Conservation (phyloP, 2,113 vertebrate genomes). For the Peucedramus taeniatus region DNA sequence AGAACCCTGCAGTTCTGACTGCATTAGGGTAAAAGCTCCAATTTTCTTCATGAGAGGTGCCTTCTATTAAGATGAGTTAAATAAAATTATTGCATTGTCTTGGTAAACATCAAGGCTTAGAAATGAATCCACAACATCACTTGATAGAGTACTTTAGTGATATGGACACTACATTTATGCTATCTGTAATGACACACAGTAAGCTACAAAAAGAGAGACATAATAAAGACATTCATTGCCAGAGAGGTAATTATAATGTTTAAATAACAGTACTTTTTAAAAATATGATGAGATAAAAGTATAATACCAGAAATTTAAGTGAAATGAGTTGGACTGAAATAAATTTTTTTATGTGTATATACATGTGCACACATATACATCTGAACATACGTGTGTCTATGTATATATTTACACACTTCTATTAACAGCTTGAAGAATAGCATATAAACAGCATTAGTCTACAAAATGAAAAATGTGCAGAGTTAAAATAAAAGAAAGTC, state of each 20-base stretch:
- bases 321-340: neutral
- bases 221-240: neutral
- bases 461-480: neutral
- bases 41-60: constrained; percentile 92
- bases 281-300: neutral
- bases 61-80: constrained; percentile 77
- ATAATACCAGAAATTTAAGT: neutral
- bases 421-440: neutral
- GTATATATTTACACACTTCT: neutral
- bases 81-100: constrained; percentile 22
- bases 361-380: neutral
- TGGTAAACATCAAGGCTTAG: neutral
- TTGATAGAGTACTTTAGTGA: neutral
- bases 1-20: constrained; percentile 95
- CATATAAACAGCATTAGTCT: neutral
- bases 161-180: neutral
- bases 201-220: neutral
- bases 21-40: constrained; percentile 99
- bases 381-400: neutral
- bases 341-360: neutral
- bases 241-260: neutral
- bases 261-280: neutral
- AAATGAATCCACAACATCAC: neutral
- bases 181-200: neutral
- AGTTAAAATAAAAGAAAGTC: neutral